Evolutionary conservation across 2,888 invertebrate genomes (phyloP).

Genomic region (Spicauda simplicius): DNA sequence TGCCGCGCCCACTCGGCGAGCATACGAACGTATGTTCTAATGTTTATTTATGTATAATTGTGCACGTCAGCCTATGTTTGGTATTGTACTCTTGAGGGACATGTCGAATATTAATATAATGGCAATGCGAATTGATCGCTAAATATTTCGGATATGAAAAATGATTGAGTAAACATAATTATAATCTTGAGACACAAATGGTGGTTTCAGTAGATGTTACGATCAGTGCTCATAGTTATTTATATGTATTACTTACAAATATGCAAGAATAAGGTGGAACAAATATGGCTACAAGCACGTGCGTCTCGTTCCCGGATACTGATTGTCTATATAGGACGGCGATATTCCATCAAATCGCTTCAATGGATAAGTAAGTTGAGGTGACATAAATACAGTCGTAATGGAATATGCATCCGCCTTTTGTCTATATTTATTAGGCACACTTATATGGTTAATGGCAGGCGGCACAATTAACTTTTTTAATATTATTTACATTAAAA

Average conservation of each 20-base stretch:
- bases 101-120: no score
- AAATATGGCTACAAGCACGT: no score
- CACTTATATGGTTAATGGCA: background rate
- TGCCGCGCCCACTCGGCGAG: no score
- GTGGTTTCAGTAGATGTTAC: background rate
- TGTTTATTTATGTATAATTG: background rate
- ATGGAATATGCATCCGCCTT: constrained; percentile 14
- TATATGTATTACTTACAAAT: background rate
- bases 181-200: background rate
- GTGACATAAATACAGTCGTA: background rate
- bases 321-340: no score
- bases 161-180: background rate
- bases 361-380: background rate
- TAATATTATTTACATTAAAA: constrained; percentile 12
- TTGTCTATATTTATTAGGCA: constrained; percentile 14
- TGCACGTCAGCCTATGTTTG: background rate
- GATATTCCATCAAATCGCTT: background rate
- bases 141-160: background rate
- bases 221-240: no score
- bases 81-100: background rate
- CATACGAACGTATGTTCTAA: no score
- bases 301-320: background rate
- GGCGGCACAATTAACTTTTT: constrained; percentile 16
- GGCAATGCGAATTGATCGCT: no score
- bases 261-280: background rate